Evolutionary conservation across 92 coral and sea anemone genomes (phyloP).

Genomic region (Porites evermanni): DNA sequence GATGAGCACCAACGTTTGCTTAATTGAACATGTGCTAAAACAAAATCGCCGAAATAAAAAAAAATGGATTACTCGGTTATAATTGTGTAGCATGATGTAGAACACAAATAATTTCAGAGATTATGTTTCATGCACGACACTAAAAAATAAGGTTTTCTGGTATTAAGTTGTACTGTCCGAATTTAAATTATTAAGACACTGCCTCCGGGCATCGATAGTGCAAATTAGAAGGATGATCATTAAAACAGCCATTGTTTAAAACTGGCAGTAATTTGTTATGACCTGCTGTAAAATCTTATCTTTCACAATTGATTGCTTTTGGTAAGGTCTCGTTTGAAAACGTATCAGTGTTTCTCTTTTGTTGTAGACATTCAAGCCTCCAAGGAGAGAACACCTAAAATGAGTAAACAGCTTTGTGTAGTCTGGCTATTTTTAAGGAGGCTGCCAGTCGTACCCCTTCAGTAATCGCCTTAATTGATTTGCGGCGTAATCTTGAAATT

Average conservation of each 20-base stretch:
- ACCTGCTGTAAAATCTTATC: constrained; percentile 13
- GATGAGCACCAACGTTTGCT: background rate
- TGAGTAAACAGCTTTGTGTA: background rate
- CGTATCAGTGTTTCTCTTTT: background rate
- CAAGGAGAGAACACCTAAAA: background rate
- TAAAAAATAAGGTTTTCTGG: background rate
- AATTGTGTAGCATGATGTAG: background rate
- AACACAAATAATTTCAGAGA: background rate
- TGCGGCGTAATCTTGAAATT: no score
- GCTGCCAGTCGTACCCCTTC: background rate
- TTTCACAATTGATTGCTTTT: background rate
- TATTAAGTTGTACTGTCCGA: constrained; percentile 4
- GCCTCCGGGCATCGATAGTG: constrained; percentile 38
- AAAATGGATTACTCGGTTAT: no score
- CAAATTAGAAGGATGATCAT: constrained; percentile 3
- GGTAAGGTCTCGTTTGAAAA: background rate
- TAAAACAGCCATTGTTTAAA: constrained; percentile 2
- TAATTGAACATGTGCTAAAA: background rate
- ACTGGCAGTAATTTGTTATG: constrained; percentile 19
- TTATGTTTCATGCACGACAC: background rate
- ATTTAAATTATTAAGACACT: background rate
- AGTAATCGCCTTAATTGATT: background rate
- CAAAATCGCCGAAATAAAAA: constrained; percentile 5
- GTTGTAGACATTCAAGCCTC: background rate
- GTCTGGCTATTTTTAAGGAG: background rate